Base-by-base conservation (phyloP, 2,113 vertebrate genomes). In the Oncorhynchus tshawytscha region DNA sequence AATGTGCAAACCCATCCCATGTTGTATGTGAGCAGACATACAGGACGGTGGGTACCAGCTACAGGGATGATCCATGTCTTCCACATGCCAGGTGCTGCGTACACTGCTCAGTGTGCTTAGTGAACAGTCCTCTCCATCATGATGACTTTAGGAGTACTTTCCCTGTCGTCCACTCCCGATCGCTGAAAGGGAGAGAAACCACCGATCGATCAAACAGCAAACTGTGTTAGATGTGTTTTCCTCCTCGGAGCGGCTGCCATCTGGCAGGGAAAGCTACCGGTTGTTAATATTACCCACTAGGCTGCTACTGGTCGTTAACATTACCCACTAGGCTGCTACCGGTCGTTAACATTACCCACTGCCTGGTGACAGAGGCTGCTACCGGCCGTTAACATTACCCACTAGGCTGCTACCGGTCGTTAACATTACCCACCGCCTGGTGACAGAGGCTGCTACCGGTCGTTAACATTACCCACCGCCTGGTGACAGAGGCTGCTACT, bases 241-340 rank as follows among this genome's bases (percentile, higher is more conserved):
- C 67, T 80, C 71, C 69, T 80, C 67, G 78, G 80, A 88, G 88
- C 67, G 79, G 72, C 64, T 76, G 79, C 90, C 88, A 92, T 90
- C 88, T 92, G 91, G 88, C 85, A 77, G 11, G 6, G 48, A 66
- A 82, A 80, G 85, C 81, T 85, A 82, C 73, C 72, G 78, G 75
- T 87, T 75, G 85, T 89, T 85, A 87, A 83, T 77, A 39, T 51
- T 15, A 71, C 67, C 79, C 72, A 2, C 67, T n/a, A 68, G 67
- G 31, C 31, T 34, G 31, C 6, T 34, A 34, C 31, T 1, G 31
- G 31, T 34, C 31, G 5, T 7, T 6, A 34, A 7, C 31, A 34
- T 34, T 34, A 34, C 31, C 31, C 31, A 1, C 31, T 6, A 34
- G 31, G 31, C 31, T 34, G 31, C 31, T 34, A 34, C 31, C 0